Conservation (phyloP, 2,888 invertebrate species). For the Cancer borealis region DNA sequence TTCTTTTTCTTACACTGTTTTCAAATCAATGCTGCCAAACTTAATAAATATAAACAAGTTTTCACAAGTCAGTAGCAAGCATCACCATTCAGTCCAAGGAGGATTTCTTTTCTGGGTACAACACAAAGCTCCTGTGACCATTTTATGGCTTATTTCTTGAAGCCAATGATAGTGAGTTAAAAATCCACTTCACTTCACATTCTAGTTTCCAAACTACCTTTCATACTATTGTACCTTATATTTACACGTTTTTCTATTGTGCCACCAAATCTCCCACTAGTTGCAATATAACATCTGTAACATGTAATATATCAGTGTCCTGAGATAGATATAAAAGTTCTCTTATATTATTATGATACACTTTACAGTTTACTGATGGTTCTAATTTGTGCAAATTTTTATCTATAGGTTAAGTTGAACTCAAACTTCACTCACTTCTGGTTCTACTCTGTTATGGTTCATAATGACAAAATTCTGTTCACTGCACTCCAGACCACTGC, state of each 20-base stretch:
- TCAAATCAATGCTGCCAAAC: not conserved
- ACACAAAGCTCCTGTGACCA: not conserved
- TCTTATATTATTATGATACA: constrained; percentile 44
- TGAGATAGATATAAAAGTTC: constrained; percentile 57
- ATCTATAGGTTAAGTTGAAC: constrained; percentile 28
- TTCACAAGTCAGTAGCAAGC: not conserved
- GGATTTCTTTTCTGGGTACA: not conserved
- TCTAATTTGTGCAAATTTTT: constrained; percentile 38
- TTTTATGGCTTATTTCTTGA: not conserved
- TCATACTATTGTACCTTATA: constrained; percentile 11
- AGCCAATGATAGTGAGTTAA: not conserved
- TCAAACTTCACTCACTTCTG: constrained; percentile 73
- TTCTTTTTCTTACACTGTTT: not conserved
- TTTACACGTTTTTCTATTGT: not conserved
- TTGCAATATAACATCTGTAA: constrained; percentile 31
- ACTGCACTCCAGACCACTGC: constrained; percentile 38
- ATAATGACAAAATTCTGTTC: constrained; percentile 47
- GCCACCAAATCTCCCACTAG: constrained; percentile 2
- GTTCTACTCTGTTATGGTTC: constrained; percentile 58
- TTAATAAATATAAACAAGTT: not conserved
- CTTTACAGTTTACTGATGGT: constrained; percentile 39
- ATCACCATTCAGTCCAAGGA: not conserved
- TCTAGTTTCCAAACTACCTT: not conserved
- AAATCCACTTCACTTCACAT: constrained; percentile 13
- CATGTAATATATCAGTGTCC: constrained; percentile 48